Percentiles rank a stretch among this genome's conserved stretches.
Evolutionary conservation across 2,113 vertebrate genomes (phyloP).

Genomic region (Centropristis striata): DNA sequence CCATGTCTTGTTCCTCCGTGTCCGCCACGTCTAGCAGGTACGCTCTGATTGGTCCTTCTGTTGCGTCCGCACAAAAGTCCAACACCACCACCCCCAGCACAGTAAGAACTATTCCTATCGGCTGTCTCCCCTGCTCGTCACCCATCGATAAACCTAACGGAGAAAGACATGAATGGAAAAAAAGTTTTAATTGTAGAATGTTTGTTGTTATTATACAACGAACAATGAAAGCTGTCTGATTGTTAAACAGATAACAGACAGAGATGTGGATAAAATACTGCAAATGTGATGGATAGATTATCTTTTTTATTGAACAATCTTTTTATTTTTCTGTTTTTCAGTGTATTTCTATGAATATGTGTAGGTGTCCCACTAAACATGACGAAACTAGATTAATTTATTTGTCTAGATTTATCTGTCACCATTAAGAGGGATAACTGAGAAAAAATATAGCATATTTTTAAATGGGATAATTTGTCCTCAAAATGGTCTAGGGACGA

Average conservation of each 20-base stretch:
- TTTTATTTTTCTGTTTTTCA: no score
- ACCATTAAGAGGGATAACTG: neutral
- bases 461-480: neutral
- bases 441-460: neutral
- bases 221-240: neutral
- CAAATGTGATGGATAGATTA: neutral
- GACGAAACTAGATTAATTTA: no score
- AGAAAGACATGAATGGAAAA: neutral
- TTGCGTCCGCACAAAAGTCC: slow-evolving; percentile 95
- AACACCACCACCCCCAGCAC: slow-evolving; percentile 96
- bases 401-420: no score
- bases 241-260: no score
- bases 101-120: slow-evolving; percentile 95
- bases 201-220: neutral
- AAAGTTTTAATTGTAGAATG: neutral
- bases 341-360: no score
- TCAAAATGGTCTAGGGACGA: neutral
- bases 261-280: neutral
- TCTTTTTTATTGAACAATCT: neutral
- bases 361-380: no score
- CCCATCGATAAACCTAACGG: slow-evolving; percentile 90
- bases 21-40: slow-evolving; percentile 97
- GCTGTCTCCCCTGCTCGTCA: slow-evolving; percentile 89
- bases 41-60: slow-evolving; percentile 96
- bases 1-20: slow-evolving; percentile 98